A percentile compares a stretch with the other conserved stretches of the same genome.
Conservation (phyloP, 2,888 invertebrate genomes). For the Eupithecia pulchellata region DNA sequence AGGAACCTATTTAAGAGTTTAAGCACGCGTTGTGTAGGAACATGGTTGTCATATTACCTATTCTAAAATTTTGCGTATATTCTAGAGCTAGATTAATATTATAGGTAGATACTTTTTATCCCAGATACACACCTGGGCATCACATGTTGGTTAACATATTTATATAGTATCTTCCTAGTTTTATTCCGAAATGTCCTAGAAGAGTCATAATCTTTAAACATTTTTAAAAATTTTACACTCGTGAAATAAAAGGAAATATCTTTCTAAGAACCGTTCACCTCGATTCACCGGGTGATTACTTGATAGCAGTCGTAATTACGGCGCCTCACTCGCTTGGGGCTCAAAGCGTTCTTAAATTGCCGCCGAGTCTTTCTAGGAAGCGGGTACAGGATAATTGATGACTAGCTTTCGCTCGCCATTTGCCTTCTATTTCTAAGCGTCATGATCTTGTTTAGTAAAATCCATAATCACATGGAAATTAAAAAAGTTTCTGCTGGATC, state of each 20-base stretch:
- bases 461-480: neutral
- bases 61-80: too few relatives aligned
- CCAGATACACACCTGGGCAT: too few relatives aligned
- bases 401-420: constrained; percentile 23
- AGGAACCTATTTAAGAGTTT: too few relatives aligned
- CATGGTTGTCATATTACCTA: too few relatives aligned
- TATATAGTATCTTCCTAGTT: too few relatives aligned
- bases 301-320: constrained; percentile 28
- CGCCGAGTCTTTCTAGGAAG: constrained; percentile 28
- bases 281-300: constrained; percentile 13
- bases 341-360: constrained; percentile 17
- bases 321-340: constrained; percentile 18
- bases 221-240: too few relatives aligned
- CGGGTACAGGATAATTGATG: constrained; percentile 25
- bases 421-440: constrained; percentile 5
- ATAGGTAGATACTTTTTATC: too few relatives aligned
- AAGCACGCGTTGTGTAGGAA: too few relatives aligned
- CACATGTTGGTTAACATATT: too few relatives aligned
- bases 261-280: neutral
- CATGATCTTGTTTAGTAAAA: neutral
- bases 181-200: too few relatives aligned
- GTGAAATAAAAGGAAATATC: neutral
- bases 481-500: neutral
- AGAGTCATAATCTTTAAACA: too few relatives aligned
- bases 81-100: too few relatives aligned